Evolutionary conservation across 2,797 vertebrate genomes (phyloP).

Genomic region (Pseudomugil tenellus): DNA sequence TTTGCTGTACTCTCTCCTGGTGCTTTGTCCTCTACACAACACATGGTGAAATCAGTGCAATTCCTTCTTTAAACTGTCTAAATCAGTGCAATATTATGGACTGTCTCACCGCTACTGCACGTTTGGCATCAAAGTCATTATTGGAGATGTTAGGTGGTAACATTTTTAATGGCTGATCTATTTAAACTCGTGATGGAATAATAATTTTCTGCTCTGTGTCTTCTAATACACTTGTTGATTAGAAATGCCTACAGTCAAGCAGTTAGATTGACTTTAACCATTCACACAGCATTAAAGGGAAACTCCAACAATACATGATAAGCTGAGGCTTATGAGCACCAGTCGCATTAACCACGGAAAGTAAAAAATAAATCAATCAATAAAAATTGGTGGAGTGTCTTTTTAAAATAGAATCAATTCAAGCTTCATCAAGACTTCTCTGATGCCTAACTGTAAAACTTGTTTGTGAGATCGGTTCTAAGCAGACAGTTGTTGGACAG

Average conservation of each 20-base stretch:
- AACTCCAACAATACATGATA: neutral
- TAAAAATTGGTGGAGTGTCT: conserved; percentile 4
- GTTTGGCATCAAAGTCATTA: conserved; percentile 9
- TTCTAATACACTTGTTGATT: conserved; percentile 9
- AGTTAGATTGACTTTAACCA: neutral
- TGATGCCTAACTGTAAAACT: conserved; percentile 5
- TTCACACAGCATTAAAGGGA: conserved; percentile 1
- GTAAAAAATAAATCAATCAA: neutral
- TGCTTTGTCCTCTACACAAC: conserved; percentile 30
- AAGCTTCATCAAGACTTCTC: conserved; percentile 8
- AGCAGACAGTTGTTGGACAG: neutral
- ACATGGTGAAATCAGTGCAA: conserved; percentile 19
- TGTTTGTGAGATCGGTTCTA: conserved; percentile 10
- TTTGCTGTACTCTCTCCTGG: conserved; percentile 29
- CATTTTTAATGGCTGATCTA: conserved; percentile 3
- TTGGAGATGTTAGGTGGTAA: conserved; percentile 12
- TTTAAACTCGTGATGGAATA: conserved; percentile 21
- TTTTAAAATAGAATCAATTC: conserved; percentile 11
- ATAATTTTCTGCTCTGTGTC: neutral
- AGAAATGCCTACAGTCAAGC: neutral
- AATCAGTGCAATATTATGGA: conserved; percentile 48
- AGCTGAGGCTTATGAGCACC: neutral
- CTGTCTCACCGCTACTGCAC: conserved; percentile 20
- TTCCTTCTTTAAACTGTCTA: conserved; percentile 35
- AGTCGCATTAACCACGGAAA: neutral